phyloP scores from a whole-genome alignment of 2,113 vertebrate genomes.

The Solea senegalensis region DNA sequence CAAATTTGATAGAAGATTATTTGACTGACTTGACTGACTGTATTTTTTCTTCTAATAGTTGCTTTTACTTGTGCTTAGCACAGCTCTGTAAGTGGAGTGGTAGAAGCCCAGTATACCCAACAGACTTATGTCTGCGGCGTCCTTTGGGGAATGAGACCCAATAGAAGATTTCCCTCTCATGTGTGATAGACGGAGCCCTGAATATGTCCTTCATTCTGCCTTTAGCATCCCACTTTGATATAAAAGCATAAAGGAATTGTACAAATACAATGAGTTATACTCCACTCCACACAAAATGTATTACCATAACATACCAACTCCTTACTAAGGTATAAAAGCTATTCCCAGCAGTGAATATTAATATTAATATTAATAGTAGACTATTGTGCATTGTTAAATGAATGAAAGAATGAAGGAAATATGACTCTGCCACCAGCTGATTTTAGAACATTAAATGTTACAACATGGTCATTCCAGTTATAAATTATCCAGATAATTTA shows the following conservation, averaged over 20 bases:
- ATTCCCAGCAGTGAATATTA: slow-evolving; percentile 17
- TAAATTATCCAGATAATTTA: no score
- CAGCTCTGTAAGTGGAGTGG: not conserved
- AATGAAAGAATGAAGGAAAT: no score
- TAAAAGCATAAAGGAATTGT: slow-evolving; percentile 28
- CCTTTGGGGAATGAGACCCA: slow-evolving; percentile 39
- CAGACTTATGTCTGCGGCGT: not conserved
- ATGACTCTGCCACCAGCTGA: no score
- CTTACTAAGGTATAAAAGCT: slow-evolving; percentile 32
- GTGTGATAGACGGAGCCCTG: slow-evolving; percentile 35
- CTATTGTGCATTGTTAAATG: no score
- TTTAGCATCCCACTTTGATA: slow-evolving; percentile 38
- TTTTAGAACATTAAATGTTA: no score
- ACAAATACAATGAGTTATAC: slow-evolving; percentile 12
- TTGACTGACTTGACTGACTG: no score
- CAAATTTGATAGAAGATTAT: no score
- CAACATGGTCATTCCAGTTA: no score
- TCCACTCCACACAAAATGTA: slow-evolving; percentile 24
- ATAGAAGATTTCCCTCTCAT: slow-evolving; percentile 11
- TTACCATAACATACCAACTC: slow-evolving; percentile 28
- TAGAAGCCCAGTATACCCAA: not conserved
- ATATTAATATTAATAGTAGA: no score
- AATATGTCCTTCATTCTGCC: slow-evolving; percentile 37
- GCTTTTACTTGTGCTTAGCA: not conserved
- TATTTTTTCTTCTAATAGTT: not conserved